Evolutionary conservation across 1,140 invertebrate genomes (phyloP), one percentile per base, ranked within the genome.

Genomic region (Condylostylus longicornis): DNA sequence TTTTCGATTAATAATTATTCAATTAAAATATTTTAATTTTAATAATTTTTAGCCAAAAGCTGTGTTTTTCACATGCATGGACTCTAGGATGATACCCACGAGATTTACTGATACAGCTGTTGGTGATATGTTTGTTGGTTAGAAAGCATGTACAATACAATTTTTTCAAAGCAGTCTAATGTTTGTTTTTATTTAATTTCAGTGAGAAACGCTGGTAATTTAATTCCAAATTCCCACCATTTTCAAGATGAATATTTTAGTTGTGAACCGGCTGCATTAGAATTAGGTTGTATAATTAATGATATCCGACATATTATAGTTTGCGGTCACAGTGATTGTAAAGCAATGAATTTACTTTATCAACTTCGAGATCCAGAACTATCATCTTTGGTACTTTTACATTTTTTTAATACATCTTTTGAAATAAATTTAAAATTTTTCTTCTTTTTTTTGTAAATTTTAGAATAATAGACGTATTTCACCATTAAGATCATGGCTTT

Each of bases 31-130:
- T 22, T 39, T 42, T 40, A 40, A 18, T 3, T 41, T 25, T 28
- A 14, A 25, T n/a, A 10, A 34, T 13, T 65, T 71, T 48, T 62
- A 95, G 84, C 91, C 91, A 6, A 88, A 88, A 71, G 86, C 89
- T 34, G 79, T 96, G 40, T 90, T 96, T 64, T 93, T 96, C 63
- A 91, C 88, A 13, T 96, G 91, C 64, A 95, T 96, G 80, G 91
- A 96, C 68, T 89, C 84, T 62, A 70, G 91, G 67, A 90, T 96
- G 80, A 81, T 95, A 47, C 87, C 90, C 15, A 90, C 89, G 40
- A 71, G 87, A 58, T 94, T 96, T 64, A 93, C 88, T 23, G 82
- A 93, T 68, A 90, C 86, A 37, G 81, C 88, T 58, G 84, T 95
- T 42, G 93, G 91, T 31, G 90, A 96, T 58, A 94, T 94, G 87